Percentiles rank a stretch among this genome's conserved stretches.
Conservation (phyloP, 2,113 vertebrate genomes). For the Reinhardtius hippoglossoides region DNA sequence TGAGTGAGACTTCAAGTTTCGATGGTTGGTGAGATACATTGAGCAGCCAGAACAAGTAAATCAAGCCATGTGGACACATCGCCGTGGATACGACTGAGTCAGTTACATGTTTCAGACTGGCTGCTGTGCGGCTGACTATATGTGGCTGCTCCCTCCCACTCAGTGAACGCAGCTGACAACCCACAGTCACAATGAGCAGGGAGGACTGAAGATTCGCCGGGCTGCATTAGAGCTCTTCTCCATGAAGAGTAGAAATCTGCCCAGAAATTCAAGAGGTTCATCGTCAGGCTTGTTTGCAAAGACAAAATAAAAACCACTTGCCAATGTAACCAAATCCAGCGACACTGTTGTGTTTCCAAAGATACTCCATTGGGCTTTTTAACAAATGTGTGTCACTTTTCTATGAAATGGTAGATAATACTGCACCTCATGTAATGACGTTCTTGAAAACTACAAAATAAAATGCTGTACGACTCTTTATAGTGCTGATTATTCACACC, state of each 20-base stretch:
- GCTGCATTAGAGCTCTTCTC: conserved; percentile 7
- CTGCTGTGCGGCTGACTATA: conserved; percentile 2
- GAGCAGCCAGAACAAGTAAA: conserved; percentile 3
- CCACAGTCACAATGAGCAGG: background rate
- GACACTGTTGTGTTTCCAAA: background rate
- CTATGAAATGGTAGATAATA: background rate
- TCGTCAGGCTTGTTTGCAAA: too few species aligned
- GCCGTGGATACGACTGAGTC: background rate
- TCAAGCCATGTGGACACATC: background rate
- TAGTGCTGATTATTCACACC: background rate
- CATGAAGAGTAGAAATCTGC: background rate
- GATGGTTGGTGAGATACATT: background rate
- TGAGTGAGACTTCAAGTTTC: background rate
- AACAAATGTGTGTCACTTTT: background rate
- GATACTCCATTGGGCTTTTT: background rate
- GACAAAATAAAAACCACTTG: background rate
- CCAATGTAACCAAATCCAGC: background rate
- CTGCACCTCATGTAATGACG: background rate
- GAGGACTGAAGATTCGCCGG: background rate
- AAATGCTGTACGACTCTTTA: too few species aligned
- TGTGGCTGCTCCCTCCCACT: conserved; percentile 22
- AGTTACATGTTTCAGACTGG: conserved; percentile 11
- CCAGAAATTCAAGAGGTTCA: background rate
- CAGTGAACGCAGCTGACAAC: conserved; percentile 24
- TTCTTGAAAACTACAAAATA: background rate